Percentiles rank a stretch among this genome's conserved stretches.
Evolutionary conservation across 2,888 invertebrate species (phyloP).

Genomic region (Ditula angustiorana): DNA sequence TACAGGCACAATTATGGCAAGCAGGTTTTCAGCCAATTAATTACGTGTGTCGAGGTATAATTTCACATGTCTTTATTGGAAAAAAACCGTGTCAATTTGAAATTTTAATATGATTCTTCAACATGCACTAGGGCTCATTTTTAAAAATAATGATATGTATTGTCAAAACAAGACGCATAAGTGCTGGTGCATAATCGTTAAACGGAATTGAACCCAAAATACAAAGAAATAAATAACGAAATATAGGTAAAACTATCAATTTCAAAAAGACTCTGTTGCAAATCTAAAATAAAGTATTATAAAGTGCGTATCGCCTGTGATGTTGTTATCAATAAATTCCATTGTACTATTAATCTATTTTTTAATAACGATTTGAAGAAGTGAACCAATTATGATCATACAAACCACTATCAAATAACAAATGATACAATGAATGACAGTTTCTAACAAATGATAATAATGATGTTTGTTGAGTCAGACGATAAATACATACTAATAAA

Average conservation of each 20-base stretch:
- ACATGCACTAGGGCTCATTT: not conserved
- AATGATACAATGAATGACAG: too few species aligned
- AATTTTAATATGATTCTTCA: slow-evolving; percentile 8
- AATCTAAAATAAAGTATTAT: not conserved
- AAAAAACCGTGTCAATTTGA: not conserved
- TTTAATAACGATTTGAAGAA: not conserved
- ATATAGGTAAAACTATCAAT: not conserved
- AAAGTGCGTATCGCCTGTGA: not conserved
- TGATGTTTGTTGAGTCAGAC: not conserved
- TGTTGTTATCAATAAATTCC: not conserved
- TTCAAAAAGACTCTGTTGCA: not conserved
- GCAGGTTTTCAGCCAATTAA: slow-evolving; percentile 34
- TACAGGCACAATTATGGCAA: slow-evolving; percentile 41
- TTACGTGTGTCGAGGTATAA: slow-evolving; percentile 16
- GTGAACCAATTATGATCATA: slow-evolving; percentile 5
- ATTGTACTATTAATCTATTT: too few species aligned
- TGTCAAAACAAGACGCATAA: not conserved
- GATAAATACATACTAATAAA: not conserved
- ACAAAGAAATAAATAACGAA: slow-evolving; percentile 14
- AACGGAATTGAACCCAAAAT: slow-evolving; percentile 6
- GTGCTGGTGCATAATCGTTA: not conserved
- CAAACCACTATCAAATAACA: slow-evolving; percentile 1
- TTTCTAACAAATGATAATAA: slow-evolving; percentile 12
- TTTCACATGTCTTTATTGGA: slow-evolving; percentile 15
- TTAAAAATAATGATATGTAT: not conserved